Percentiles rank a stretch among this genome's conserved stretches.
phyloP scores from a whole-genome alignment of 2,797 vertebrate genomes.

The Nannoperca australis region DNA sequence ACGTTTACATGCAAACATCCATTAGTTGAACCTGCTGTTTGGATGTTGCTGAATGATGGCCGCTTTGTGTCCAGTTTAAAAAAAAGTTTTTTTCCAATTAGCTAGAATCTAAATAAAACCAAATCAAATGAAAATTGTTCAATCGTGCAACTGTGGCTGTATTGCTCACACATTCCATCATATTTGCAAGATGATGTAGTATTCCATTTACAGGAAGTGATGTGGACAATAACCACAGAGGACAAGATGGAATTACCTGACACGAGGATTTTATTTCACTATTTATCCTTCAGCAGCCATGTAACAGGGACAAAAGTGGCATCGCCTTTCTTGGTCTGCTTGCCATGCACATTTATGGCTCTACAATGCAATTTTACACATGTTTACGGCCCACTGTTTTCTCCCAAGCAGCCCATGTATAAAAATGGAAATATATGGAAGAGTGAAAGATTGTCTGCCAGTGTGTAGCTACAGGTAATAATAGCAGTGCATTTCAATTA shows the following conservation, averaged over 20 bases:
- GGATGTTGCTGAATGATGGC: neutral
- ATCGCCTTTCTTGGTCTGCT: constrained; percentile 66
- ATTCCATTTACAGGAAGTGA: constrained; percentile 72
- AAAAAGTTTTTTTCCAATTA: neutral
- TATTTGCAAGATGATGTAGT: constrained; percentile 59
- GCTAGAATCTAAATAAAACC: constrained; percentile 16
- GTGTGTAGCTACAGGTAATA: constrained; percentile 3
- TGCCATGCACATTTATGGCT: constrained; percentile 63
- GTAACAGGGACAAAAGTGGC: constrained; percentile 58
- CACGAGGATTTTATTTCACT: constrained; percentile 66
- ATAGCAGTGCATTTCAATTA: constrained; percentile 22
- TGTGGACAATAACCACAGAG: constrained; percentile 74
- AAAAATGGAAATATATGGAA: constrained; percentile 16
- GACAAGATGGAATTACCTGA: constrained; percentile 70
- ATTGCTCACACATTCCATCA: constrained; percentile 29
- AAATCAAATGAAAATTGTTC: constrained; percentile 25
- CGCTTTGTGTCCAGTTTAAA: neutral
- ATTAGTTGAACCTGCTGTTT: neutral
- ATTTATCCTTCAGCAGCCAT: constrained; percentile 71
- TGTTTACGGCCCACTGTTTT: constrained; percentile 49
- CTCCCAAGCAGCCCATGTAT: constrained; percentile 20
- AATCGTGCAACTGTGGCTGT: constrained; percentile 26
- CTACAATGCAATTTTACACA: constrained; percentile 40
- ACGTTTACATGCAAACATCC: neutral
- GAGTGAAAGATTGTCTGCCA: constrained; percentile 1